phyloP scores from a whole-genome alignment of 2,888 invertebrate genomes.

The Abscondita cerata region DNA sequence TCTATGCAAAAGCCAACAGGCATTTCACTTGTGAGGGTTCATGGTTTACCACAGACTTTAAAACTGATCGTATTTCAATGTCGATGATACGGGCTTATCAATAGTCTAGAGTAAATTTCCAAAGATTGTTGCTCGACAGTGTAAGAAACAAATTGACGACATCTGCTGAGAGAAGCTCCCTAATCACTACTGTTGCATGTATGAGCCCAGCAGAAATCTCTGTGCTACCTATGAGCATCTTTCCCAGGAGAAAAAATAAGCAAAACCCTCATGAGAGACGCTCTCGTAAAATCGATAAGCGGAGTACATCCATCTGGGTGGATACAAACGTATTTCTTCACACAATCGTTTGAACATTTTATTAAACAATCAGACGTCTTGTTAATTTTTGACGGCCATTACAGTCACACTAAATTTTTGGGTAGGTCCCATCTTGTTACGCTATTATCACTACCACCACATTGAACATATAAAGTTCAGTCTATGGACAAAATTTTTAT shows the following conservation, averaged over 20 bases:
- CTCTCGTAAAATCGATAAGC: not conserved
- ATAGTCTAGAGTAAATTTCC: too few species aligned
- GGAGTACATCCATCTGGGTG: constrained; percentile 40
- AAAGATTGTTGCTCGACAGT: too few species aligned
- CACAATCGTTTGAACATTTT: constrained; percentile 43
- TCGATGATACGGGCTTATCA: too few species aligned
- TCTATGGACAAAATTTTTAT: constrained; percentile 29
- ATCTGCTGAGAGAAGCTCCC: too few species aligned
- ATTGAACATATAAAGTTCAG: constrained; percentile 30
- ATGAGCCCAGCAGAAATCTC: not conserved
- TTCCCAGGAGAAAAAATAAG: not conserved
- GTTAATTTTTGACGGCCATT: constrained; percentile 32
- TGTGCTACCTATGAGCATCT: not conserved
- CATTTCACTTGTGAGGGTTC: too few species aligned
- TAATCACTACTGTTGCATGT: too few species aligned
- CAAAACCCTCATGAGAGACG: not conserved
- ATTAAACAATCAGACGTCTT: constrained; percentile 28
- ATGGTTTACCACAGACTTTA: too few species aligned
- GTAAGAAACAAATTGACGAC: too few species aligned
- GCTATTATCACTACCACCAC: constrained; percentile 25
- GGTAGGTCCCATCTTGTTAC: constrained; percentile 27
- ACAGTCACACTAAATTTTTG: constrained; percentile 23
- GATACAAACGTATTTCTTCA: constrained; percentile 42
- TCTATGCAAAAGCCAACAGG: too few species aligned
- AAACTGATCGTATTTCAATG: too few species aligned